Evolutionary conservation across 2,888 invertebrate genomes (phyloP), one percentile per base, ranked within the genome.

Genomic region (Zhuqinia jingwanae): DNA sequence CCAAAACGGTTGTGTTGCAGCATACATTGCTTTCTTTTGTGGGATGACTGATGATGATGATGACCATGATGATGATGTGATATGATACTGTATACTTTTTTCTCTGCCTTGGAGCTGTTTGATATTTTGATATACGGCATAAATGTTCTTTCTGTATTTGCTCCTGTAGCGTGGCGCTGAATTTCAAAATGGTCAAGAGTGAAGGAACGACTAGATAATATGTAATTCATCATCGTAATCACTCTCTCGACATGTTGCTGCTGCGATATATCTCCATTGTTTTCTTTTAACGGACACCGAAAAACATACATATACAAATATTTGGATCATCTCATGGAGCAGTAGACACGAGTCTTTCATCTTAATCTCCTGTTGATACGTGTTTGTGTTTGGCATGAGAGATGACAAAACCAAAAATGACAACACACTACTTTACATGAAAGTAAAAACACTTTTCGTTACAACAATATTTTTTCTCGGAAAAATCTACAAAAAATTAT

Each of bases 141-240:
- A n/a, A 56, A 56, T 13, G 17, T 53, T 53, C 20, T 17, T 17
- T 53, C 5, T 25, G 11, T 60, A 2, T 36, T 11, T 60, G 25
- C 60, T 22, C 25, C 25, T 60, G 22, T 11, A 60, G n/a, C n/a
- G n/a, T 13, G 25, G 15, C 20, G 27, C 1, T 17, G 25, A 15
- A 60, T 60, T 60, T 60, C 22, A 60, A 60, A 60, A 53, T 22
- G 60, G 60, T 60, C 60, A 60, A 56, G n/a, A n/a, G 36, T 8
- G 11, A 56, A 20, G 5, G n/a, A 27, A 27, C 60, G 11, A 10
- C 5, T 0, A 27, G 60, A 60, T 25, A 60, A 8, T 25, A 60
- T 11, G 25, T 22, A 13, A 60, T 60, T 60, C 60, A 25, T 60
- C 60, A 60, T 60, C 27, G 5, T 36, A 3, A 36, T 36, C 36